Base-by-base conservation (phyloP, 2,888 invertebrate genomes). In the Cremastinae sp. region DNA sequence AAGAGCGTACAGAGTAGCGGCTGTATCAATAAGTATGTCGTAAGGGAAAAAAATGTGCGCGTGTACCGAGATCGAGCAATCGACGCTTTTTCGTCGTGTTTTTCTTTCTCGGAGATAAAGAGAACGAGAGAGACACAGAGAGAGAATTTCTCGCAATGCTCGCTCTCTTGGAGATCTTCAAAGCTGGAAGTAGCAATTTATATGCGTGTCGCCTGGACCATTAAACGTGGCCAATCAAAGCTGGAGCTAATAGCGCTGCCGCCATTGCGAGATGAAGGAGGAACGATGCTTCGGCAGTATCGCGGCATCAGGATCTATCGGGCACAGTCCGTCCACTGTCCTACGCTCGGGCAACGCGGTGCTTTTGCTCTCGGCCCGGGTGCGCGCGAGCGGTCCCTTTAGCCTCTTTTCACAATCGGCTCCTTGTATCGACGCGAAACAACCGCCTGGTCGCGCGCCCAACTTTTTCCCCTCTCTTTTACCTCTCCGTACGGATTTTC, bases 171-270 rank as follows among this genome's bases (percentile, higher is more conserved):
- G 84, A 87, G 87, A 86, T 86, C 86, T 86, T 87, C 84, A 87
- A 88, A 88, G 87, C 80, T 78, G 79, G 82, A 84, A 86, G 85
- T 84, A 82, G 87, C 86, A 87, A 89, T 89, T 88, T 86, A 88
- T 88, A 86, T 85, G 87, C 87, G 85, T 84, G 88, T 87, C 87
- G 86, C 83, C 81, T 83, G 88, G 85, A 81, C 85, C 88, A 88
- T 89, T 88, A 89, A 89, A 85, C 86, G 83, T 81, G 85, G 86
- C 87, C 87, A 88, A 89, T 89, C 88, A 89, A 88, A 88, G 86
- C 85, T 81, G 81, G 80, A 84, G 87, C 85, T 88, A 89, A 89
- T 89, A 88, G 87, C 83, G 78, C 79, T 79, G 82, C 78, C 78
- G 76, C 78, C 74, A 75, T 81, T 81, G 80, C 83, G 82, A 85